Base-by-base conservation (phyloP, 1,140 invertebrate genomes). In the Hermetia illucens region DNA sequence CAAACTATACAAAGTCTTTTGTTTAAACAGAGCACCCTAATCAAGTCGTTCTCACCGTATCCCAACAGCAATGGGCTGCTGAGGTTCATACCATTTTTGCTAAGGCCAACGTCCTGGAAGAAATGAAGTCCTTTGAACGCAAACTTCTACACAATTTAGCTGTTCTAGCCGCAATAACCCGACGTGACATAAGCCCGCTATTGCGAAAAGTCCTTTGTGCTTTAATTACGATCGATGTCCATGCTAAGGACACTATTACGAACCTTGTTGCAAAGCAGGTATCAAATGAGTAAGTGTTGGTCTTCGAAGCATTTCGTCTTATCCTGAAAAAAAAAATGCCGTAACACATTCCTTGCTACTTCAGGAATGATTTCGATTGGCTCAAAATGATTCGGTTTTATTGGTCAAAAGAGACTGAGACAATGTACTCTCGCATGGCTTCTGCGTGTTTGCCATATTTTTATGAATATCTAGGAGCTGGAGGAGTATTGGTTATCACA, bases 401-500 rank as follows among this genome's bases (percentile, higher is more conserved):
- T 55, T 93, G 88, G 87, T 70, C 82, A 32, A 69, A 78, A 2
- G 72, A 76, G 15, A 68, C 80, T 0, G 79, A 85, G 58, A 75
- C 77, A 53, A 85, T 82, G 42, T 70, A 86, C 1, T 72, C 74
- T 0, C 70, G 77, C 45, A 84, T 85, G 79, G 79, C 80, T 1
- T 81, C 73, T 42, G 72, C 79, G 1, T 69, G 75, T 49, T 77
- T 91, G 49, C 67, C 79, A 20, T 95, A 94, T 52, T 87, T 85
- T 5, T 93, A 91, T 54, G 91, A 95, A 60, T 95, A 94, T 61
- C 64, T 94, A 13, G 89, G 89, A 2, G 88, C 88, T 34, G 75
- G 75, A 37, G 75, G 77, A 50, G 74, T 82, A 41, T 64, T 87
- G 12, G 84, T 84, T 1, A 74, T 84, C n/a, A 85, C 82, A 1